Evolutionary conservation across 1,140 invertebrate species (phyloP).

Genomic region (Rhopalosiphum maidis): DNA sequence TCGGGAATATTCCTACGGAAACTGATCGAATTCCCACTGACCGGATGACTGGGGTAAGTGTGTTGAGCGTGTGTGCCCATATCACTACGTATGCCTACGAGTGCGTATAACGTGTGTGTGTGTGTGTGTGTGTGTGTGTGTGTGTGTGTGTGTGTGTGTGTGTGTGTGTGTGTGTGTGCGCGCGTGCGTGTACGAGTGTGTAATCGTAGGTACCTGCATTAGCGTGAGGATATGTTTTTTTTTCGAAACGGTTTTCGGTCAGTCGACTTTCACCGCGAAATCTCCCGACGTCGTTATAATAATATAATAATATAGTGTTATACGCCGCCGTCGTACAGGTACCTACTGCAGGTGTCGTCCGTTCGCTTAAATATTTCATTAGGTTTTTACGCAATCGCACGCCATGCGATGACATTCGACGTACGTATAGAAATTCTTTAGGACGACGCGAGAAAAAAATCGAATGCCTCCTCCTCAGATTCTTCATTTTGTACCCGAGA

Average conservation of each 20-base stretch:
- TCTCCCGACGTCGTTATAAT: neutral
- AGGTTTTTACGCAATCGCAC: neutral
- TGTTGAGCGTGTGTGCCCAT: neutral
- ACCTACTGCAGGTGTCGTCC: neutral
- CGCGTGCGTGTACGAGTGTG: neutral
- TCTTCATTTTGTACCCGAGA: neutral
- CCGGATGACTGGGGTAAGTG: neutral
- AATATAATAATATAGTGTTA: neutral
- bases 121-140: neutral
- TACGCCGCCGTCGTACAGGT: neutral
- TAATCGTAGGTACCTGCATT: slow-evolving; percentile 6
- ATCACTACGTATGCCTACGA: neutral
- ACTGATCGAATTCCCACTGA: neutral
- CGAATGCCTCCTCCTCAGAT: neutral
- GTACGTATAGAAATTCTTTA: neutral
- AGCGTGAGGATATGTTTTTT: neutral
- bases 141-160: too few relatives aligned
- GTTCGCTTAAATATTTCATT: neutral
- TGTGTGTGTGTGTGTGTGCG: neutral
- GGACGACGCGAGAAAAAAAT: neutral
- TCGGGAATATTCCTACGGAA: neutral
- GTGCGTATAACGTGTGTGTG: neutral
- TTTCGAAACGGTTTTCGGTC: slow-evolving; percentile 12
- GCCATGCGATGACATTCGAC: neutral
- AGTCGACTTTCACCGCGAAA: slow-evolving; percentile 4